Evolutionary conservation across 2,888 invertebrate genomes (phyloP).

Genomic region (Rhagium mordax): DNA sequence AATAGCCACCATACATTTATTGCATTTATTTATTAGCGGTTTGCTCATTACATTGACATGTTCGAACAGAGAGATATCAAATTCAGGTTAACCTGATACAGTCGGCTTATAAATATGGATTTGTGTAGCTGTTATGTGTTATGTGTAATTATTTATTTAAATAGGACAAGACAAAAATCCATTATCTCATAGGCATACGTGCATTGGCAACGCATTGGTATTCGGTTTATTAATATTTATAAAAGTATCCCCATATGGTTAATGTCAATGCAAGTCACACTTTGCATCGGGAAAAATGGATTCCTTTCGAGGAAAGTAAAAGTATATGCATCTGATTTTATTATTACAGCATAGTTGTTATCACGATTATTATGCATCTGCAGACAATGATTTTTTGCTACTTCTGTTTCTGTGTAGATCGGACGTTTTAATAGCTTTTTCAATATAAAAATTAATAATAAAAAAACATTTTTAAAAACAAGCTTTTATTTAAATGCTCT

Average conservation of each 20-base stretch:
- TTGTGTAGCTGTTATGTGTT: slow-evolving; percentile 33
- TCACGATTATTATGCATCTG: no score
- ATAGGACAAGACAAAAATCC: slow-evolving; percentile 49
- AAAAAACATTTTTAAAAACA: no score
- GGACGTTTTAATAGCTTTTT: no score
- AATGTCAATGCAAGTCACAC: neutral
- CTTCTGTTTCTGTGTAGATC: no score
- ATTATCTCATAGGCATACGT: slow-evolving; percentile 35
- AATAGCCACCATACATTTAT: slow-evolving; percentile 3
- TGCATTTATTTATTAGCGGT: neutral
- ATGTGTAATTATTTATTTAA: slow-evolving; percentile 49
- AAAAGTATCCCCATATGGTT: neutral
- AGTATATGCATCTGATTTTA: no score
- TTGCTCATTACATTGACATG: slow-evolving; percentile 19
- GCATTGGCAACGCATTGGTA: slow-evolving; percentile 9
- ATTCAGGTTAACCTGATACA: slow-evolving; percentile 53
- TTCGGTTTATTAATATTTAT: slow-evolving; percentile 7
- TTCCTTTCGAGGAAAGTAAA: neutral
- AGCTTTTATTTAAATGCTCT: no score
- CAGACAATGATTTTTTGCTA: no score
- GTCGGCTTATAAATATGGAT: slow-evolving; percentile 53
- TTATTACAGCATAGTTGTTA: no score
- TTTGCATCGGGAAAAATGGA: neutral
- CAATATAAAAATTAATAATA: no score
- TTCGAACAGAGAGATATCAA: slow-evolving; percentile 41